These are phyloP conservation scores for Centropristis striata DNA, from an alignment of 2,113 vertebrate species.

Conservation along the genomic window DNA sequence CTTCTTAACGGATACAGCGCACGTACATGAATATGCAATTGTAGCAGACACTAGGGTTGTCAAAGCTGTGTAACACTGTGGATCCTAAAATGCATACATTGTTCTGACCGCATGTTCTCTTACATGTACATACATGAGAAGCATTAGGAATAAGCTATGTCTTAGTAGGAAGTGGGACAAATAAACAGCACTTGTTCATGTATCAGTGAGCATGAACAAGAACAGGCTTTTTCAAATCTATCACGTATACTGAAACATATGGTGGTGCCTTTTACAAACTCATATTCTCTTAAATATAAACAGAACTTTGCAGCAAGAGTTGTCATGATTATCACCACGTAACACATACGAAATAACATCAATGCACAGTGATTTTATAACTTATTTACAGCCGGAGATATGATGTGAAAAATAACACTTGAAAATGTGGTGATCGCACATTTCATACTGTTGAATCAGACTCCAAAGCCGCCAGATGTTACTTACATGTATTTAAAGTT, in stretches of 20 bases:
- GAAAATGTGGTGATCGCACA: background rate
- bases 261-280: background rate
- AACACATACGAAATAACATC: background rate
- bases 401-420: constrained; percentile 1
- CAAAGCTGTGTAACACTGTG: background rate
- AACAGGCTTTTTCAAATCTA: background rate
- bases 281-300: background rate
- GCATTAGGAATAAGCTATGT: background rate
- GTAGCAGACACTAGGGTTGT: constrained; percentile 4
- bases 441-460: background rate
- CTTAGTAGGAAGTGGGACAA: background rate
- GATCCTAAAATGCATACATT: background rate
- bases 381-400: background rate
- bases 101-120: constrained; percentile 15
- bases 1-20: constrained; percentile 38
- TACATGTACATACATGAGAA: constrained; percentile 13
- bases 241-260: background rate
- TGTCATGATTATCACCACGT: background rate
- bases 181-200: background rate
- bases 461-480: background rate
- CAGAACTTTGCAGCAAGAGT: background rate
- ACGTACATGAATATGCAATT: constrained; percentile 32
- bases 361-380: background rate
- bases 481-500: background rate
- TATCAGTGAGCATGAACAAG: background rate